Evolutionary conservation across 1,140 invertebrate species (phyloP).

Genomic region (Lordiphosa stackelbergi): DNA sequence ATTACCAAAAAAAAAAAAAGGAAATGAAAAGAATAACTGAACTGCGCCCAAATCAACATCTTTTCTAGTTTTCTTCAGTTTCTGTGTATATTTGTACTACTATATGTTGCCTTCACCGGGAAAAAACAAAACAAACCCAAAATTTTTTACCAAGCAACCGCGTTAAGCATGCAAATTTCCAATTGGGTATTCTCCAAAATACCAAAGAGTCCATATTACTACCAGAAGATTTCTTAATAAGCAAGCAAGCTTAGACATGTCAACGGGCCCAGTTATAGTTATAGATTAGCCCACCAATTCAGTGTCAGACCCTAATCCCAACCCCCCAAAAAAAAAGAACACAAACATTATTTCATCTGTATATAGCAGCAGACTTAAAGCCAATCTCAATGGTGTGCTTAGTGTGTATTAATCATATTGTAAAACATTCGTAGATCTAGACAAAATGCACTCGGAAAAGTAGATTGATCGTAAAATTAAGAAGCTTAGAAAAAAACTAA

Average conservation of each 20-base stretch:
- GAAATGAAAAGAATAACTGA: conserved; percentile 19
- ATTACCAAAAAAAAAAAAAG: conserved; percentile 25
- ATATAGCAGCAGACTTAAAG: too few species aligned
- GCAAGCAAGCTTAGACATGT: conserved; percentile 40
- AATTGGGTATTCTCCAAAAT: conserved; percentile 70
- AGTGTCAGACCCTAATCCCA: too few species aligned
- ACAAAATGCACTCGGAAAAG: not conserved
- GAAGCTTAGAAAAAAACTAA: too few species aligned
- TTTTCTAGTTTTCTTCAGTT: conserved; percentile 55
- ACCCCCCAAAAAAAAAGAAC: too few species aligned
- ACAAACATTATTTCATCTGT: too few species aligned
- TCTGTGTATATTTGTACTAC: conserved; percentile 35
- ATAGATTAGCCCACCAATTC: not conserved
- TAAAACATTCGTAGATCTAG: conserved; percentile 6
- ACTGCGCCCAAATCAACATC: conserved; percentile 40
- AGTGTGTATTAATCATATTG: not conserved
- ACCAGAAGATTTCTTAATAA: conserved; percentile 78
- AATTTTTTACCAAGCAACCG: conserved; percentile 25
- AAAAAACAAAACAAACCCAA: conserved; percentile 26
- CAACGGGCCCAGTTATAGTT: conserved; percentile 13
- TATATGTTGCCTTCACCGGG: conserved; percentile 41
- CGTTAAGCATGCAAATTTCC: conserved; percentile 43
- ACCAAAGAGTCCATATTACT: conserved; percentile 78
- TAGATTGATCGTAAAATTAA: too few species aligned
- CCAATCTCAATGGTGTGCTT: conserved; percentile 3